Evolutionary conservation across 2,888 invertebrate genomes (phyloP), one percentile per base, ranked within the genome.

Genomic region (Beris chalybata): DNA sequence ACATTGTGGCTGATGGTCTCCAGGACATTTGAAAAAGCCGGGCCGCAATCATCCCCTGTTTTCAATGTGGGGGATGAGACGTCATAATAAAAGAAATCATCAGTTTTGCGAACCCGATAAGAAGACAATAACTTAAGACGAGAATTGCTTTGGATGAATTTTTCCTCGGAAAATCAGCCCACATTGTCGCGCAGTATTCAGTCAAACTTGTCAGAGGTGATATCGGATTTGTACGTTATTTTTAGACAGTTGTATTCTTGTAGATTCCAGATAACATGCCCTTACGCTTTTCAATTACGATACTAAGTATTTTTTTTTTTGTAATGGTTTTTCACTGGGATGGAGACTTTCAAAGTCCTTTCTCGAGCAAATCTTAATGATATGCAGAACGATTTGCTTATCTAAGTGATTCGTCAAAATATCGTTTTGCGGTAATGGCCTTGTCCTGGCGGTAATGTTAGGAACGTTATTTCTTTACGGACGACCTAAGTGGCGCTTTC

Each of bases 321-420:
- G n/a, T 45, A 48, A 29, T 31, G 29, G 31, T 22, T 22, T 22
- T 22, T 22, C 29, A 30, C 29, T 29, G 30, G 30, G 58, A 22
- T 59, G 31, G 32, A 59, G 29, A 59, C 48, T 12, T 31, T 1
- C 13, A 22, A 22, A 56, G 47, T 48, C 30, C 48, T 47, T 59
- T 48, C 22, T 30, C 4, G 13, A 29, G 55, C 54, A 64, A 64
- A 64, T 65, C 65, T 58, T 71, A 72, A 72, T 72, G 70, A 69
- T 72, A 72, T 72, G 72, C 72, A 71, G 69, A 72, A 68, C 65
- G 66, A 68, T 68, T 72, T 69, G 71, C 72, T 72, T 72, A 72
- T 72, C 72, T 71, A 71, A 70, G 71, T 69, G 72, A 72, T 72
- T 71, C 72, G 72, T 72, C 72, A 72, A 72, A 72, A 71, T 72